These are phyloP conservation scores for Petrocephalus sullivani DNA, from an alignment of 2,797 vertebrate species.

Conservation along the genomic window DNA sequence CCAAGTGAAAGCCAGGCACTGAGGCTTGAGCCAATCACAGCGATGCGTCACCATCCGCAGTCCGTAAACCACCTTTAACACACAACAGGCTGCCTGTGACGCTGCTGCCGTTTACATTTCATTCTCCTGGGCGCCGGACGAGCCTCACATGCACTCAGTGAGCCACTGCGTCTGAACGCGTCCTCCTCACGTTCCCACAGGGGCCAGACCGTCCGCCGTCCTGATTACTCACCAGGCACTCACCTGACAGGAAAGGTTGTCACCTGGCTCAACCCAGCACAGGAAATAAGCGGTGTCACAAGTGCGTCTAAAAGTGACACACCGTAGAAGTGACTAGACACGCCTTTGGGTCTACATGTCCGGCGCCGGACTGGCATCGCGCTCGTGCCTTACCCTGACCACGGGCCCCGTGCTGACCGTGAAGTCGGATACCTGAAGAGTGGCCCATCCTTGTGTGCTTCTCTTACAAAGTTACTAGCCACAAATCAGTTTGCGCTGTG, in stretches of 20 bases:
- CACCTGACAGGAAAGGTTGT: not conserved
- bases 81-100: not conserved
- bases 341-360: not conserved
- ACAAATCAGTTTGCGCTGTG: not conserved
- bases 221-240: not conserved
- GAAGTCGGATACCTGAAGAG: not conserved
- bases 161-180: not conserved
- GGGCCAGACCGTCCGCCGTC: not conserved
- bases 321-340: not conserved
- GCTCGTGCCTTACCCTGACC: not conserved
- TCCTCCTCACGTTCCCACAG: not conserved
- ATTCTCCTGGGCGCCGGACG: not conserved
- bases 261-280: not conserved
- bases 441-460: not conserved
- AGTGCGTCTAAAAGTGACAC: not conserved
- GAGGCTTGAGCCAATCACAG: too few species aligned
- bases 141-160: not conserved
- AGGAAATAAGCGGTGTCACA: not conserved
- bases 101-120: not conserved
- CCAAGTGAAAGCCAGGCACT: conserved; percentile 25
- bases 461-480: not conserved
- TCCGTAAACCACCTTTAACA: not conserved
- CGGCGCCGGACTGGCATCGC: not conserved
- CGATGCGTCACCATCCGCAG: not conserved
- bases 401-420: not conserved